phyloP scores from a whole-genome alignment of 2,888 invertebrate genomes.

The Cantharis lateralis region DNA sequence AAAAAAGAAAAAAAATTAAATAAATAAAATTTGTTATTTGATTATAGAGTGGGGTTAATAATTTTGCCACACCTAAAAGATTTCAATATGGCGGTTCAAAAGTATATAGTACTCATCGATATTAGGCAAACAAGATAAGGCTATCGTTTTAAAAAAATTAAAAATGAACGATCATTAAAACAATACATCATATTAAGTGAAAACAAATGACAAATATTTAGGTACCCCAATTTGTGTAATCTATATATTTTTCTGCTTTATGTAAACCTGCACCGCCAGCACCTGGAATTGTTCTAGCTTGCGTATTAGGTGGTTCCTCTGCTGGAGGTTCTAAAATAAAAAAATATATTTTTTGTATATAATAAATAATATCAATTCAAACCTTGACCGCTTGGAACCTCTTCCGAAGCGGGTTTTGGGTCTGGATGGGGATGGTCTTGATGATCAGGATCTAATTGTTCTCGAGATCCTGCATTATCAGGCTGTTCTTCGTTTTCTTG shows the following conservation, averaged over 20 bases:
- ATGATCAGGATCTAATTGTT: not conserved
- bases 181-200: not conserved
- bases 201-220: not conserved
- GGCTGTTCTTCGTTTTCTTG: conserved; percentile 1
- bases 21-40: not conserved
- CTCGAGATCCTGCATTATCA: not conserved
- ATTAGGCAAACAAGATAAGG: conserved; percentile 15
- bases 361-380: not conserved
- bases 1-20: conserved; percentile 22
- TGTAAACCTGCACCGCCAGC: conserved; percentile 7
- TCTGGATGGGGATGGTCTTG: not conserved
- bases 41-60: not conserved
- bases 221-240: conserved; percentile 36
- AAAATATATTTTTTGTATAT: not conserved
- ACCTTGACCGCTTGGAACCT: not conserved
- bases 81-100: conserved; percentile 8
- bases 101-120: conserved; percentile 4
- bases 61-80: conserved; percentile 16
- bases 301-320: not conserved
- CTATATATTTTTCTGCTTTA: conserved; percentile 28
- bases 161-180: not conserved
- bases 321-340: not conserved
- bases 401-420: not conserved
- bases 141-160: not conserved
- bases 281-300: conserved; percentile 9